These are phyloP conservation scores for Tapirus terrestris DNA, from an alignment of 2,113 vertebrate species.

Conservation along the genomic window DNA sequence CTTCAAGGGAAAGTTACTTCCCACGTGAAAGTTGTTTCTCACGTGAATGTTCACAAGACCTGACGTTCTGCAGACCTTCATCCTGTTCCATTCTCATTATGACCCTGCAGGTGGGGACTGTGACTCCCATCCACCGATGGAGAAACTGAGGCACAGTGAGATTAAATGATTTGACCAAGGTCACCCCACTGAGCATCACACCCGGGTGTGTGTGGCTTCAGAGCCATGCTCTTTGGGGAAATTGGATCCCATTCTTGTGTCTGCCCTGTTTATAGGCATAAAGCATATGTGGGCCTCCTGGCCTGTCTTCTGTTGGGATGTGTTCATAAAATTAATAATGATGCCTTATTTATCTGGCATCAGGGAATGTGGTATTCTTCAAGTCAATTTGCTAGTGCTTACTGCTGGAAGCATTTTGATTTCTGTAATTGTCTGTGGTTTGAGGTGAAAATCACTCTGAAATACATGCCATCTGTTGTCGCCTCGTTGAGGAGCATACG, in stretches of 20 bases:
- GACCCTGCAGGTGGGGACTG: neutral
- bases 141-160: neutral
- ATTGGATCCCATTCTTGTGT: neutral
- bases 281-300: neutral
- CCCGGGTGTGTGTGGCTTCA: neutral
- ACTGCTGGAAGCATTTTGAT: neutral
- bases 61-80: neutral
- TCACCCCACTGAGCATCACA: neutral
- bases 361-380: neutral
- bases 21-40: neutral
- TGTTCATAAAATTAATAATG: neutral
- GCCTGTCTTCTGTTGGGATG: neutral
- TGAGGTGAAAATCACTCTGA: neutral
- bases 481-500: neutral
- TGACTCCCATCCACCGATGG: fast-evolving
- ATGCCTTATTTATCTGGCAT: neutral
- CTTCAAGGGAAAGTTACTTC: neutral
- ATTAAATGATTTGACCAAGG: neutral
- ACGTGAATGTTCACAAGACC: neutral
- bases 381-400: neutral
- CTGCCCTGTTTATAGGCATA: no score
- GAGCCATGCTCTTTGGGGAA: neutral
- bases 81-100: fast-evolving
- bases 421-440: neutral
- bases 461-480: neutral